Evolutionary conservation across 2,888 invertebrate genomes (phyloP).

Genomic region (Acleris laterana): DNA sequence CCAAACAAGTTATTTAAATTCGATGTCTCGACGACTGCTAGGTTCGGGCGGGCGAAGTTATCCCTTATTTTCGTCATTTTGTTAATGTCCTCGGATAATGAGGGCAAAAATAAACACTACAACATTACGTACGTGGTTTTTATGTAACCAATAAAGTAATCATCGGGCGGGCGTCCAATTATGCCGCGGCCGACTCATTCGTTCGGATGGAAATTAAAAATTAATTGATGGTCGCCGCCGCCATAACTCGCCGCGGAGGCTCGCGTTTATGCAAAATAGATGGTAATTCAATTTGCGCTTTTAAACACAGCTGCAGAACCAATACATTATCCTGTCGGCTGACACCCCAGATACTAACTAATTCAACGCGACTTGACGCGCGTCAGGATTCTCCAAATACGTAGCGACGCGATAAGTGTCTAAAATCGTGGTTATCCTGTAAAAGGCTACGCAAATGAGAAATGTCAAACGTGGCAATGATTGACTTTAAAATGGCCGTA

Average conservation of each 20-base stretch:
- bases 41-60: constrained; percentile 41
- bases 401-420: constrained; percentile 67
- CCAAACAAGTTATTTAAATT: constrained; percentile 81
- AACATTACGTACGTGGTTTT: constrained; percentile 58
- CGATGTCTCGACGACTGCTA: constrained; percentile 61
- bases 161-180: constrained; percentile 74
- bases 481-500: constrained; percentile 75
- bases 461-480: constrained; percentile 70
- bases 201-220: constrained; percentile 76
- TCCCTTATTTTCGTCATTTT: constrained; percentile 40
- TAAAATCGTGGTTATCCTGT: constrained; percentile 61
- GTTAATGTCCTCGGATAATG: constrained; percentile 48
- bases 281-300: constrained; percentile 76
- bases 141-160: constrained; percentile 80
- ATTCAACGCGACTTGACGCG: constrained; percentile 18
- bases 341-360: constrained; percentile 24
- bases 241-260: constrained; percentile 54
- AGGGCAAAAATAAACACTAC: constrained; percentile 59
- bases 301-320: constrained; percentile 45
- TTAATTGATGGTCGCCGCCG: constrained; percentile 68
- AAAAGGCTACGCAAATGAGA: constrained; percentile 67
- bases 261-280: constrained; percentile 74
- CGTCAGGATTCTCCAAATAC: constrained; percentile 37
- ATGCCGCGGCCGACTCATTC: constrained; percentile 68
- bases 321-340: constrained; percentile 29